Conservation (phyloP, 2,113 vertebrate species). For the human region DNA sequence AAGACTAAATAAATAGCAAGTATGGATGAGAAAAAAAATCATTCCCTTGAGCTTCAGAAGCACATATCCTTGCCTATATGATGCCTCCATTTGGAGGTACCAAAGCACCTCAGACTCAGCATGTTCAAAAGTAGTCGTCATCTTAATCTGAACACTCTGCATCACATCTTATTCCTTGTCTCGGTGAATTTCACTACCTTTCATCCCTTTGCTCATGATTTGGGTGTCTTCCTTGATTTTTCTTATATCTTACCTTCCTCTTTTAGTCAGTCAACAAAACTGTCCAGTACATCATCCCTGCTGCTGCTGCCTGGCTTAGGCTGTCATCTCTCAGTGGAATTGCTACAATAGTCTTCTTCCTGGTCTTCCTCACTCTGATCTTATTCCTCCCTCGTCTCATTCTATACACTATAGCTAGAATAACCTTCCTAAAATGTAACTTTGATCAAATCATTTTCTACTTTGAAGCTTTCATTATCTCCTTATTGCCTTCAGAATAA, state of each 20-base stretch:
- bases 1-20: not conserved
- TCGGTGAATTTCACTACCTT: not conserved
- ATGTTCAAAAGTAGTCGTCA: not conserved
- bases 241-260: not conserved
- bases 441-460: not conserved
- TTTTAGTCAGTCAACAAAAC: not conserved
- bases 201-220: not conserved
- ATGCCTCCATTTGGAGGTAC: not conserved
- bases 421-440: not conserved
- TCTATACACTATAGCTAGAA: not conserved
- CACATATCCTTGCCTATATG: not conserved
- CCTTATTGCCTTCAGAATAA: not conserved
- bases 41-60: slow-evolving; percentile 39
- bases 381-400: not conserved
- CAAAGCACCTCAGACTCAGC: not conserved
- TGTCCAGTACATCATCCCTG: not conserved
- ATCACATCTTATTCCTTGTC: not conserved
- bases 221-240: not conserved
- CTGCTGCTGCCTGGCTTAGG: not conserved
- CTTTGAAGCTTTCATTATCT: not conserved
- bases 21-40: not conserved
- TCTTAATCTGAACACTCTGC: not conserved
- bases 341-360: not conserved
- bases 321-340: not conserved
- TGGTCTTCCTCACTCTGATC: not conserved